Conservation (phyloP, 92 coral and sea anemone genomes). For the Porites lobata region DNA sequence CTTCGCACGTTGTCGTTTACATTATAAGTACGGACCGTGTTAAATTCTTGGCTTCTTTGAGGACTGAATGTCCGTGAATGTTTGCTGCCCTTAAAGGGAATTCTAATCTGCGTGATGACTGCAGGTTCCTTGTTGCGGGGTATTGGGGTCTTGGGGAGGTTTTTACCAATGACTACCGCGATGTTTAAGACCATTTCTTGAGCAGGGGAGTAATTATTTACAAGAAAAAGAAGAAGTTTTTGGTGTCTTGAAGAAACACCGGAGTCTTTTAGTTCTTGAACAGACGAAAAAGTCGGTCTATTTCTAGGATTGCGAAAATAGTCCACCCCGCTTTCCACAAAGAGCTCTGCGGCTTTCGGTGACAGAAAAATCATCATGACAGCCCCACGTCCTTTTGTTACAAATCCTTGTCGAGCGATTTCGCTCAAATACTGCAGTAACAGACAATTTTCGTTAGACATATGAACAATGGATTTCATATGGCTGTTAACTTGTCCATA, state of each 20-base stretch:
- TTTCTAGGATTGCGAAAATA: slow-evolving; percentile 84
- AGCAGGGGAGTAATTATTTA: slow-evolving; percentile 84
- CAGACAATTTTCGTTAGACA: slow-evolving; percentile 72
- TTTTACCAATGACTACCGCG: slow-evolving; percentile 92
- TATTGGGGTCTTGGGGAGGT: slow-evolving; percentile 86
- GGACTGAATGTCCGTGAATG: slow-evolving; percentile 81
- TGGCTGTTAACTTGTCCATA: slow-evolving; percentile 94
- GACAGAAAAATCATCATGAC: slow-evolving; percentile 92
- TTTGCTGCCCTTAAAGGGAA: slow-evolving; percentile 75
- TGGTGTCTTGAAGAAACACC: slow-evolving; percentile 92
- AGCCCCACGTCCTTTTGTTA: slow-evolving; percentile 93
- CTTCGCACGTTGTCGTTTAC: slow-evolving; percentile 46
- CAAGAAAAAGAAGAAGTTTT: slow-evolving; percentile 74
- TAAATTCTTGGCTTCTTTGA: slow-evolving; percentile 74
- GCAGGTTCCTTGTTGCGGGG: slow-evolving; percentile 96
- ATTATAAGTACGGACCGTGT: slow-evolving; percentile 10
- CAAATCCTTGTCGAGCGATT: slow-evolving; percentile 82
- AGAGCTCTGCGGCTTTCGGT: slow-evolving; percentile 95
- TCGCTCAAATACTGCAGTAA: slow-evolving; percentile 79
- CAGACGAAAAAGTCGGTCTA: slow-evolving; percentile 91
- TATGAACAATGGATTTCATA: slow-evolving; percentile 80
- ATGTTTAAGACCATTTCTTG: slow-evolving; percentile 91
- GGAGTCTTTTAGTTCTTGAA: slow-evolving; percentile 76
- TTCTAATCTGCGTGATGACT: slow-evolving; percentile 80
- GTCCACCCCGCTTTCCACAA: slow-evolving; percentile 85